Base-by-base conservation (phyloP, 2,113 vertebrate genomes). In the Coryphaenoides rupestris region DNA sequence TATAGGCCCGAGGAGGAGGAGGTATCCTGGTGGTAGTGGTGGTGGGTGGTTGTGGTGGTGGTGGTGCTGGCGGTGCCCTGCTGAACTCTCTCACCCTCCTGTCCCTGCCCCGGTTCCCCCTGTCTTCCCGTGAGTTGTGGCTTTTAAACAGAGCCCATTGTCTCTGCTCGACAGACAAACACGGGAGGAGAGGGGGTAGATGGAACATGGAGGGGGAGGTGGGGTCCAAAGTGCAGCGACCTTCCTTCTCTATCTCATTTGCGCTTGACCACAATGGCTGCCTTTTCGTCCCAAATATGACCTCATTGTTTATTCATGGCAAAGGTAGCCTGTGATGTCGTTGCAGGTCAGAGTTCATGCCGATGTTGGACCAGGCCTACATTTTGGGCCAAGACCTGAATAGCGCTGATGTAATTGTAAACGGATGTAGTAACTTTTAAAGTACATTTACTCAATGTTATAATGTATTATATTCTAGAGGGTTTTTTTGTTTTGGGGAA, bases 41-140 rank as follows among this genome's bases (percentile, higher is more conserved):
- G 24, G 60, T 65, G 72, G 74, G 81, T 86, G 80, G 82, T 80
- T 74, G 16, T 47, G 65, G 5, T 46, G 47, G 21, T 46, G 75
- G 33, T 56, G 62, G 53, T 19, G 45, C 19, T 70, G 17, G 13
- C 62, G 73, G 75, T 66, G 61, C 56, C 68, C 78, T 17, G 70
- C 50, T 83, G 77, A 85, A 85, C 81, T 83, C 80, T 82, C 78
- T 55, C 79, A 77, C 77, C 79, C 77, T 77, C 84, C n/a, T 78
- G 78, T 75, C 80, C 69, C 9, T 33, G 10, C 69, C 45, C 16
- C 9, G n/a, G n/a, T 60, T 88, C 56, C 87, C 85, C 84, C 83
- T 82, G 82, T 61, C 64, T 66, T 69, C 64, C 74, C 70, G 76
- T 80, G 74, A 79, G 78, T 77, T 75, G 73, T 77, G 69, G 66